Base-by-base conservation (phyloP, 2,113 vertebrate genomes). In the Malurus elegans region DNA sequence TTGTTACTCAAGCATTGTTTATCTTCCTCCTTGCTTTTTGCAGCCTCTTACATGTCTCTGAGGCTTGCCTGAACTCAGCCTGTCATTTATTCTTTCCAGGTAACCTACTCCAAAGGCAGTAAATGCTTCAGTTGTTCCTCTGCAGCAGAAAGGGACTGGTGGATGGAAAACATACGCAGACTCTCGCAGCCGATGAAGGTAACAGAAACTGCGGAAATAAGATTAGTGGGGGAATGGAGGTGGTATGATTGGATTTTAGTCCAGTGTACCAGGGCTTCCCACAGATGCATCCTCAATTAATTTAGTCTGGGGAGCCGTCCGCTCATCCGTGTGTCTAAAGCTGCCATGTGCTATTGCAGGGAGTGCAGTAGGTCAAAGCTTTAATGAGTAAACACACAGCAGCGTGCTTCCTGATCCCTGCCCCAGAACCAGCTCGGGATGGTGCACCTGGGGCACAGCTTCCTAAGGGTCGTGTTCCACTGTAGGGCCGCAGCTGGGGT, bases 101-200 rank as follows among this genome's bases (percentile, higher is more conserved):
- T 99, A 94, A 98, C 98, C 10, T 99, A 98, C 87, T 98, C 99
- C 17, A 99, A 98, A 13, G 99, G 99, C 95, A 99, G 98, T 97
- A 99, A 99, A 97, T 99, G 99, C 85, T 99, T 99, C 97, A 99
- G 99, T 96, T 99, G 99, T 93, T 98, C 98, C 9, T 99, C 99
- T 3, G 98, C 98, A 26, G 98, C 99, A n/a, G 99, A 99, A 96
- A 98, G 99, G 97, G 99, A 99, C 98, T 99, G 98, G 97, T 99
- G 99, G 99, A 99, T 99, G 99, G 99, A 99, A 96, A 99, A 99
- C 97, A 98, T 99, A 92, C 98, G 98, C 65, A 98, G 99, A 74
- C 99, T 99, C 8, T 98, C 99, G 65, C 99, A 99, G 84, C 99
- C 99, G 12, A 99, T 99, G 97, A 99, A 99, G 99, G 99, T 99